A percentile compares a stretch with the other conserved stretches of the same genome.
phyloP scores from a whole-genome alignment of 92 coral and sea anemone species.

The Epizoanthus ramosus region DNA sequence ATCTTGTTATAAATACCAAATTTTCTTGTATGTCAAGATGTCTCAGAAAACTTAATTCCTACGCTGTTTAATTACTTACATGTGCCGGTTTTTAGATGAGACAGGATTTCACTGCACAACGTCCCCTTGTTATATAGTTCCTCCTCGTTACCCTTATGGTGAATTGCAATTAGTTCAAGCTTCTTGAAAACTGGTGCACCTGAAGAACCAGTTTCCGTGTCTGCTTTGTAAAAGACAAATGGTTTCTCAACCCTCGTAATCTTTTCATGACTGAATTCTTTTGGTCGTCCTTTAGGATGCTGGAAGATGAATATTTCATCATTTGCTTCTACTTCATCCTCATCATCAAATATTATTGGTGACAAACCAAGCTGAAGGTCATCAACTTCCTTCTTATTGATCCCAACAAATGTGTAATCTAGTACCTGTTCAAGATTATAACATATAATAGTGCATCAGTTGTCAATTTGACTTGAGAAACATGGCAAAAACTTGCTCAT shows the following conservation, averaged over 20 bases:
- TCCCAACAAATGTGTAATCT: conserved; percentile 89
- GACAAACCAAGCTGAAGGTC: conserved; percentile 50
- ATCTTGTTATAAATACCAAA: too few species aligned
- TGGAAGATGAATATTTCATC: conserved; percentile 83
- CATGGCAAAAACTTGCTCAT: too few species aligned
- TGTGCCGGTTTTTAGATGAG: conserved; percentile 76
- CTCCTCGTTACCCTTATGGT: conserved; percentile 86
- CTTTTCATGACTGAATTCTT: conserved; percentile 80
- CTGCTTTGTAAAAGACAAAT: conserved; percentile 83
- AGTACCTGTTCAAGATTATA: conserved; percentile 60
- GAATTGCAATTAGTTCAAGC: conserved; percentile 73
- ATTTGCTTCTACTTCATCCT: conserved; percentile 60
- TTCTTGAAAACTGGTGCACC: conserved; percentile 90
- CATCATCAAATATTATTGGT: conserved; percentile 71
- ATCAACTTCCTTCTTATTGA: conserved; percentile 64
- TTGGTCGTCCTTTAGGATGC: conserved; percentile 90
- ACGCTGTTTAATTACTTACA: conserved; percentile 45
- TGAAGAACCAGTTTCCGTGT: conserved; percentile 92
- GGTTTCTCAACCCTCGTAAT: conserved; percentile 65
- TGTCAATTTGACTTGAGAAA: too few species aligned
- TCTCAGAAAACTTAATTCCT: neutral
- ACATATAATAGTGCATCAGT: neutral
- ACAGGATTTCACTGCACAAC: conserved; percentile 81
- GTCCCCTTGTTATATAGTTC: conserved; percentile 84
- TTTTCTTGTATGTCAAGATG: neutral